Conservation (phyloP, 2,888 invertebrate species). For the Drosophila glabriapex region DNA sequence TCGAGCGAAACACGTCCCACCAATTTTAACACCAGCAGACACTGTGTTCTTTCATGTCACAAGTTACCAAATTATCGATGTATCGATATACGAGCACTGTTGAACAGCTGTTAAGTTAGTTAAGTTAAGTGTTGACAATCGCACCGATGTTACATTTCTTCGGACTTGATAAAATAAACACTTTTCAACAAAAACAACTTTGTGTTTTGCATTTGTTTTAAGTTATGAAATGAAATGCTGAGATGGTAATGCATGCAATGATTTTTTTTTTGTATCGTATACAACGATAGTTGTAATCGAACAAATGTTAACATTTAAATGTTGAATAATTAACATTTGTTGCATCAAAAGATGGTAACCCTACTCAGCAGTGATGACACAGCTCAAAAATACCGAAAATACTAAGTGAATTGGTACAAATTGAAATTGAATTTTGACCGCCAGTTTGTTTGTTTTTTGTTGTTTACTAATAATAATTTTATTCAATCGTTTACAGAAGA, state of each 20-base stretch:
- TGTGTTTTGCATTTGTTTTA: neutral
- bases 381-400: conserved; percentile 10
- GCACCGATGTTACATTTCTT: neutral
- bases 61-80: conserved; percentile 1
- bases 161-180: neutral
- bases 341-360: neutral
- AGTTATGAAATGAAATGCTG: neutral
- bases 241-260: neutral
- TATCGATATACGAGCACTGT: conserved; percentile 23
- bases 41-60: conserved; percentile 14
- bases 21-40: conserved; percentile 34
- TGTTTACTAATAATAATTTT: conserved; percentile 2
- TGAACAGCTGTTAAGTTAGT: conserved; percentile 35
- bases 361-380: conserved; percentile 1
- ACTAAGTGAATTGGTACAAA: neutral
- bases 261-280: neutral
- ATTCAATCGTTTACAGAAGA: conserved; percentile 2
- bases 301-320: neutral
- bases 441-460: neutral
- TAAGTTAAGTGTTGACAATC: conserved; percentile 20
- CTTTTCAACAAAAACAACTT: neutral
- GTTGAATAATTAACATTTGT: conserved; percentile 1
- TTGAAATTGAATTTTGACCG: conserved; percentile 4
- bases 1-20: conserved; percentile 29
- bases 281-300: neutral